Conservation (phyloP, 2,113 vertebrate species). For the Neodontobutis hainanensis region DNA sequence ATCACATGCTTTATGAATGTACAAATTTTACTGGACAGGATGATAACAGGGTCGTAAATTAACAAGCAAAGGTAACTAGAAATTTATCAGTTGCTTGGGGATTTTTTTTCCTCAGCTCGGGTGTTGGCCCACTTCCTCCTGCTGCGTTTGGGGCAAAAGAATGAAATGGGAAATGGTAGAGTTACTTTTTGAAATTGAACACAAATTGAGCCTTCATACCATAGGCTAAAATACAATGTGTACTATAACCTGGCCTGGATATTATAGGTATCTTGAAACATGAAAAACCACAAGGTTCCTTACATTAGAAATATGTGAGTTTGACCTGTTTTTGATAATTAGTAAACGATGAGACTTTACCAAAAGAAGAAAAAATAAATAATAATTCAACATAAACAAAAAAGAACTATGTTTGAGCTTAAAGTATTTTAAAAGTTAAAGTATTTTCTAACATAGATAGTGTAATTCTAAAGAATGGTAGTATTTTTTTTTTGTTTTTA, state of each 20-base stretch:
- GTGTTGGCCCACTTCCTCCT: constrained; percentile 63
- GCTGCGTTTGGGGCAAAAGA: constrained; percentile 52
- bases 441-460: constrained; percentile 36
- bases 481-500: too few relatives aligned
- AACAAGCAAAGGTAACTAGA: constrained; percentile 80
- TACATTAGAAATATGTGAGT: too few relatives aligned
- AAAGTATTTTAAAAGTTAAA: too few relatives aligned
- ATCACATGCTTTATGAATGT: constrained; percentile 95
- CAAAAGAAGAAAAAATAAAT: too few relatives aligned
- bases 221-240: constrained; percentile 52
- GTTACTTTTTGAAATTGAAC: constrained; percentile 69
- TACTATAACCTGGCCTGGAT: constrained; percentile 54
- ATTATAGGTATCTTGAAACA: constrained; percentile 9
- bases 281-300: too few relatives aligned
- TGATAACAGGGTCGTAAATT: constrained; percentile 83
- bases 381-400: too few relatives aligned
- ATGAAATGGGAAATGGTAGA: constrained; percentile 65
- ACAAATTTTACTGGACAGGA: constrained; percentile 90
- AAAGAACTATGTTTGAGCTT: constrained; percentile 24
- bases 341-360: too few relatives aligned
- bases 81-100: constrained; percentile 75
- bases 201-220: constrained; percentile 62
- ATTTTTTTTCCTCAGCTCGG: constrained; percentile 37
- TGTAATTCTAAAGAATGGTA: too few relatives aligned
- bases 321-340: too few relatives aligned